Conservation (phyloP, 2,888 invertebrate species). For the Cheilosia urbana region DNA sequence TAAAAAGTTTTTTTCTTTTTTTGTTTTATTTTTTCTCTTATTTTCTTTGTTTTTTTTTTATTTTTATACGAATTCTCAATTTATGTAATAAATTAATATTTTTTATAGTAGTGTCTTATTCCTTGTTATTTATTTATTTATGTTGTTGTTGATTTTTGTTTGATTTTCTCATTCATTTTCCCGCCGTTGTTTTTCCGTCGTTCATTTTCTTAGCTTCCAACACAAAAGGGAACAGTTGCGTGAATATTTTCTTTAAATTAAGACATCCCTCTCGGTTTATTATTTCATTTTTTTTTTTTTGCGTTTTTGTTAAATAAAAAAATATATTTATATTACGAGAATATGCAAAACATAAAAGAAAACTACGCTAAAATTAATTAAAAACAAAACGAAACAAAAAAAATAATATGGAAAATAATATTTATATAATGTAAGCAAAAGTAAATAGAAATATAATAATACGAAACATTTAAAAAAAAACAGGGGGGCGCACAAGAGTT, state of each 20-base stretch:
- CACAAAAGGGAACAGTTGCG: slow-evolving; percentile 52
- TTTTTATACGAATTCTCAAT: slow-evolving; percentile 63
- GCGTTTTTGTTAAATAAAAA: slow-evolving; percentile 60
- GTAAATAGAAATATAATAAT: slow-evolving; percentile 34
- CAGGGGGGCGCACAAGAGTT: slow-evolving; percentile 33
- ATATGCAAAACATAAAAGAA: slow-evolving; percentile 49
- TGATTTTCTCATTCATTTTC: slow-evolving; percentile 21
- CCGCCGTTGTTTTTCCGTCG: slow-evolving; percentile 39
- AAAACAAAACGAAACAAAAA: slow-evolving; percentile 10
- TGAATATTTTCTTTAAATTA: slow-evolving; percentile 32
- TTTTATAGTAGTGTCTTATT: slow-evolving; percentile 67
- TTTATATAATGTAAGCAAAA: slow-evolving; percentile 30
- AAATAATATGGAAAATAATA: slow-evolving; percentile 40
- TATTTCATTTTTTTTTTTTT: slow-evolving; percentile 38
- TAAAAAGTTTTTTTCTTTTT: slow-evolving; percentile 55
- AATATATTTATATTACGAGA: slow-evolving; percentile 72
- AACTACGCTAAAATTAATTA: slow-evolving; percentile 45
- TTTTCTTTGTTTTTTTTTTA: not conserved
- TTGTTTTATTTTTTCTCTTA: slow-evolving; percentile 1
- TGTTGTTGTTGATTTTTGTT: slow-evolving; percentile 54
- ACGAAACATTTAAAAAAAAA: slow-evolving; percentile 38
- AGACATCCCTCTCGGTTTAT: slow-evolving; percentile 41
- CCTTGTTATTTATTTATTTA: slow-evolving; percentile 14
- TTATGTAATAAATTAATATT: slow-evolving; percentile 72
- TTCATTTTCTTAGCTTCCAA: slow-evolving; percentile 9